These are phyloP conservation scores for Poecilia gillii DNA, from an alignment of 2,797 vertebrate species.

Conservation along the genomic window DNA sequence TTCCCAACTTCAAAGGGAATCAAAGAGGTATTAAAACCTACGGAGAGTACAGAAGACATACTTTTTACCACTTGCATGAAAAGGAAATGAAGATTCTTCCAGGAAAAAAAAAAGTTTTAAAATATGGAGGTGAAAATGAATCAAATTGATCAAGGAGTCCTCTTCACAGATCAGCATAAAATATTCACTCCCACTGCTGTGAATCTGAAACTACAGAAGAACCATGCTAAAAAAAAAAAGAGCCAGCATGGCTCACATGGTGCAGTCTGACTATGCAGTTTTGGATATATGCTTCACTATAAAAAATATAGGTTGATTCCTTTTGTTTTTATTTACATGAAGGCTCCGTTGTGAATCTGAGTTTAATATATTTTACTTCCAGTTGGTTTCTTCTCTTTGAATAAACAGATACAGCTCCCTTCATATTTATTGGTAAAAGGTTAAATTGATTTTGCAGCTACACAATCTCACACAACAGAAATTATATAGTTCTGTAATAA, in stretches of 20 bases:
- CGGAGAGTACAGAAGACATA: constrained; percentile 22
- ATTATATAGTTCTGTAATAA: neutral
- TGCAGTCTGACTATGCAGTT: neutral
- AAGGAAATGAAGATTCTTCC: constrained; percentile 3
- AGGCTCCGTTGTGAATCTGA: neutral
- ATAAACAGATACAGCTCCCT: neutral
- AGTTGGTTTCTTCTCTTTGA: neutral
- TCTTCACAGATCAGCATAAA: constrained; percentile 11
- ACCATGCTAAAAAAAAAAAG: constrained; percentile 1
- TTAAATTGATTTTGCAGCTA: neutral
- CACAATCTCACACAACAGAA: neutral
- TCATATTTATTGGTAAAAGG: neutral
- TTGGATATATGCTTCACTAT: neutral
- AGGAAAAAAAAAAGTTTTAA: constrained; percentile 6
- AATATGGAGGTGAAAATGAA: constrained; percentile 34
- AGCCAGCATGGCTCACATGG: neutral
- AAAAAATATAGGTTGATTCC: neutral
- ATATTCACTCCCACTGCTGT: constrained; percentile 3
- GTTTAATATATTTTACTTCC: neutral
- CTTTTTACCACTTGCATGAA: constrained; percentile 34
- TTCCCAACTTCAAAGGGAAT: constrained; percentile 32
- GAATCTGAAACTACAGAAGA: neutral
- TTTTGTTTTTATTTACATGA: neutral
- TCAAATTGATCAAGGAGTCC: constrained; percentile 23
- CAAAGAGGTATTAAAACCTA: constrained; percentile 39